Base-by-base conservation (phyloP, 2,113 vertebrate species). In the Sula dactylatra region DNA sequence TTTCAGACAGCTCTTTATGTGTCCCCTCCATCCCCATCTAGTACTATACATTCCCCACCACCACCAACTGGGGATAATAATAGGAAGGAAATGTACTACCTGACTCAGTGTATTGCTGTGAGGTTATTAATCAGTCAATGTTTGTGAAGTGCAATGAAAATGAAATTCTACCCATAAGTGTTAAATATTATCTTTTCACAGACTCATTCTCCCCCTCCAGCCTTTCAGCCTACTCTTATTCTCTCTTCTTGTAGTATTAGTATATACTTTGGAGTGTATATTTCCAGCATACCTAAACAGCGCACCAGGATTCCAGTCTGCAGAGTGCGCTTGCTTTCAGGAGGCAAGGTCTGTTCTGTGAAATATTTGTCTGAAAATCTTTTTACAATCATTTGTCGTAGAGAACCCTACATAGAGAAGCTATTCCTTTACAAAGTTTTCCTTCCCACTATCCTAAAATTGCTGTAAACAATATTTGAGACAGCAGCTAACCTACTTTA, bases 111-210 rank as follows among this genome's bases (percentile, higher is more conserved):
- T 47, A 87, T 86, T 96, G 92, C 92, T 93, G 69, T 79, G 92
- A 88, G 81, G 94, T 95, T 96, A 92, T 93, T 97, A 94, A 97
- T 96, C 88, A 94, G 86, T 82, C 83, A 90, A 71, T 94, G 74
- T 93, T 92, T 95, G 74, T 92, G 94, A 91, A 96, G 76, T 93
- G 86, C 81, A 83, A 70, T 86, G 89, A 86, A 94, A 94, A 90
- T 81, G 69, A 96, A 95, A 94, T 40, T 54, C 77, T 95, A 79
- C 62, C 59, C 34, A 8, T 61, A 90, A 96, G 86, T 77, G 86
- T 87, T 95, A 95, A 95, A 95, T 83, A 93, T 85, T 96, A 82
- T 88, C 86, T 95, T 91, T 96, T 62, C 87, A 72, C 40, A 93
- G 56, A 71, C 56, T 64, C 65, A 38, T 89, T 92, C 54, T 89